These are phyloP conservation scores for Chaenogobius annularis DNA, from an alignment of 2,113 vertebrate genomes.

Conservation along the genomic window DNA sequence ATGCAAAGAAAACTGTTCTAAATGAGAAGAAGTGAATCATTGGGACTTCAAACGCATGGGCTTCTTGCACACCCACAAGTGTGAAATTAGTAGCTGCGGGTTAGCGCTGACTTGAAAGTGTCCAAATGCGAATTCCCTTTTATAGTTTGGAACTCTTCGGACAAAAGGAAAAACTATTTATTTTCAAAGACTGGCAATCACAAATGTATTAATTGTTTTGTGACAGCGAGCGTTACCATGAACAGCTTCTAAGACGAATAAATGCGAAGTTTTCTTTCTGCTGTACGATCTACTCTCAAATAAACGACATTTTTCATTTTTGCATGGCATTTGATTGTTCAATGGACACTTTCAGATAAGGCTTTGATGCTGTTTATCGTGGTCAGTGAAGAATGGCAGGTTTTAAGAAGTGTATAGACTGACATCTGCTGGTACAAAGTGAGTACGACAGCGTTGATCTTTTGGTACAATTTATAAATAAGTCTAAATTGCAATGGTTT, in stretches of 20 bases:
- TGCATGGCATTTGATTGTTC: background rate
- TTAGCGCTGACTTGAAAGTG: slow-evolving; percentile 67
- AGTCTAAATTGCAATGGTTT: too few relatives aligned
- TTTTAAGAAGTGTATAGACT: slow-evolving; percentile 18
- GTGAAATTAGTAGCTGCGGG: slow-evolving; percentile 69
- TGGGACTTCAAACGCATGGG: slow-evolving; percentile 71
- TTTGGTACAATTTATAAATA: background rate
- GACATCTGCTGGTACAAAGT: slow-evolving; percentile 50
- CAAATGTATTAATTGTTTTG: slow-evolving; percentile 4
- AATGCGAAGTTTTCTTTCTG: background rate
- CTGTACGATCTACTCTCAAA: background rate
- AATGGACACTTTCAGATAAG: background rate
- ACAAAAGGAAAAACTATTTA: slow-evolving; percentile 23
- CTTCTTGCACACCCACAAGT: slow-evolving; percentile 58
- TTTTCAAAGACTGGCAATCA: background rate
- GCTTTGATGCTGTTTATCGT: slow-evolving; percentile 2
- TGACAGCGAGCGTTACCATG: background rate
- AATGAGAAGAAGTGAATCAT: slow-evolving; percentile 71
- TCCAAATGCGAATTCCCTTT: slow-evolving; percentile 54
- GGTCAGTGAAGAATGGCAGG: background rate
- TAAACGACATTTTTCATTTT: background rate
- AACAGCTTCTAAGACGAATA: background rate
- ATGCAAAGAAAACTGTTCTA: slow-evolving; percentile 65
- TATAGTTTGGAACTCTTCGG: slow-evolving; percentile 59
- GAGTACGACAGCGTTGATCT: background rate